These are phyloP conservation scores for Eclectus roratus DNA, from an alignment of 2,113 vertebrate genomes.

Conservation along the genomic window DNA sequence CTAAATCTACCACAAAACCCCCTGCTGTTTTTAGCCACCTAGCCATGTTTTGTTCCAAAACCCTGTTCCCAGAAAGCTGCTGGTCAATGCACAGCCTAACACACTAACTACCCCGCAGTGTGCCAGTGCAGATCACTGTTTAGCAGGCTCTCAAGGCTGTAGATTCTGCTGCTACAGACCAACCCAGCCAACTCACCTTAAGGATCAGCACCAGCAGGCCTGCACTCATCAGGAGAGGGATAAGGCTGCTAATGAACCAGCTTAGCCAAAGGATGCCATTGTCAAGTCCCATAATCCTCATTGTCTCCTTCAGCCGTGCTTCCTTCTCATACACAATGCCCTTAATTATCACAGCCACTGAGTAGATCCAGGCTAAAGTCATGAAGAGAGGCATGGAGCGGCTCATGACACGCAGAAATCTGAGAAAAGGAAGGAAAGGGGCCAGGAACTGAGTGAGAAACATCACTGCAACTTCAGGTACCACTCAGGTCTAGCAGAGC, in stretches of 20 bases:
- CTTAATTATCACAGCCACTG: slow-evolving; percentile 96
- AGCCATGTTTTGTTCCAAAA: not conserved
- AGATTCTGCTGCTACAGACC: not conserved
- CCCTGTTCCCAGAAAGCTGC: not conserved
- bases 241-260: slow-evolving; percentile 96
- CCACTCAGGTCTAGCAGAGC: not conserved
- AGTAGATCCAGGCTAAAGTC: slow-evolving; percentile 98
- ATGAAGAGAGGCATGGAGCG: slow-evolving; percentile 98
- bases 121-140: not conserved
- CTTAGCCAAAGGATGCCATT: slow-evolving; percentile 94
- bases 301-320: slow-evolving; percentile 94
- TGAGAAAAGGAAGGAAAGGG: slow-evolving; percentile 34
- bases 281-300: slow-evolving; percentile 96
- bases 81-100: not conserved
- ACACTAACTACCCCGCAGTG: not conserved
- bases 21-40: not conserved
- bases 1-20: not conserved
- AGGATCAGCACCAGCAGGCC: slow-evolving; percentile 88
- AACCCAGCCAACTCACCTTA: slow-evolving; percentile 80
- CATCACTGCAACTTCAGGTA: not conserved
- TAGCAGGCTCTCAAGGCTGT: not conserved
- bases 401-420: slow-evolving; percentile 93
- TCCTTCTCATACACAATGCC: slow-evolving; percentile 98
- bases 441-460: not conserved
- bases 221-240: slow-evolving; percentile 92